phyloP scores from a whole-genome alignment of 2,113 vertebrate genomes.

The Leptobrachium ailaonicum region DNA sequence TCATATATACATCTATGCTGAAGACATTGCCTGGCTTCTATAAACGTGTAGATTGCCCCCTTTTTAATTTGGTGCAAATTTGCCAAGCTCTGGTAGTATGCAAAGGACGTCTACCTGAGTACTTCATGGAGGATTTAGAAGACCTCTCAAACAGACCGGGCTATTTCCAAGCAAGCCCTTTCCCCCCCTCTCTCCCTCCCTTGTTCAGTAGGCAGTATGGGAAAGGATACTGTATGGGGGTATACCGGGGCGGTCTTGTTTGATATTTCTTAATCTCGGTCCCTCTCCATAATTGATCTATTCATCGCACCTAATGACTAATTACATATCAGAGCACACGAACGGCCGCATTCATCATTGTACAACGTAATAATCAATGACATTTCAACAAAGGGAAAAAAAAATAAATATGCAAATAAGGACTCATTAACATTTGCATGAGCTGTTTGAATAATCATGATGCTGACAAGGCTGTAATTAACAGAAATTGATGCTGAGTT shows the following conservation, averaged over 20 bases:
- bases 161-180: too few relatives aligned
- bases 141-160: background rate
- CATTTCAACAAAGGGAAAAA: constrained; percentile 99
- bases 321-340: constrained; percentile 98
- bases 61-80: too few relatives aligned
- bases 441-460: constrained; percentile 98
- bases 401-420: constrained; percentile 99
- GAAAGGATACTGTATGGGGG: constrained; percentile 59
- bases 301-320: constrained; percentile 99
- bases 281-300: constrained; percentile 97
- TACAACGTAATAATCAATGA: constrained; percentile 99
- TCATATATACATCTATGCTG: too few relatives aligned
- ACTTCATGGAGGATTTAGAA: constrained; percentile 70
- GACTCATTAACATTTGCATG: constrained; percentile 99
- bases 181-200: too few relatives aligned
- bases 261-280: constrained; percentile 90
- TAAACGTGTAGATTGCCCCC: too few relatives aligned
- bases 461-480: constrained; percentile 98
- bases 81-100: background rate
- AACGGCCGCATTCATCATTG: constrained; percentile 98
- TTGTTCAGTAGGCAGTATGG: background rate
- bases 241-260: constrained; percentile 77
- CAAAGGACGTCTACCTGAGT: constrained; percentile 53
- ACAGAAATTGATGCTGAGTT: constrained; percentile 95
- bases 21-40: too few relatives aligned